Evolutionary conservation across 2,888 invertebrate species (phyloP), one percentile per base, ranked within the genome.

Genomic region (Schrankia costaestrigalis): DNA sequence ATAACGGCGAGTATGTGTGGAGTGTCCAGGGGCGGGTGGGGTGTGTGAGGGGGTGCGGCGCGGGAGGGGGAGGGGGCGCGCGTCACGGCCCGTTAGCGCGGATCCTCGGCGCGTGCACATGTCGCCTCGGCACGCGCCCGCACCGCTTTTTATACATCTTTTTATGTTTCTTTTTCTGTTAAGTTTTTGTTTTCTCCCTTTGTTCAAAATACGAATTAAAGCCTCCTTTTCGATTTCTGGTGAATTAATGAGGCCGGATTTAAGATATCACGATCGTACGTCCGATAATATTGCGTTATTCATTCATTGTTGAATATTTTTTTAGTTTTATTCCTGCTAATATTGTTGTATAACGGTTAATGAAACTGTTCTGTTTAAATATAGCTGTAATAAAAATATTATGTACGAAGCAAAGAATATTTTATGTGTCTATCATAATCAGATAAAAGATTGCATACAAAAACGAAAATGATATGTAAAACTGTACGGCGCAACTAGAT

Each of bases 111-210:
- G 76, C 82, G 84, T 78, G 85, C 86, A 85, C 86, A 85, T 85
- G 86, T 83, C 83, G 84, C 82, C 60, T 46, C 67, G 85, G 85
- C 86, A 85, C 87, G 87, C 86, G 87, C 81, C 75, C 72, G 69
- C 71, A 68, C 72, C 52, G 53, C 77, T 83, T 84, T 85, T 84
- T 84, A 74, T 56, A 35, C 68, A 53, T 56, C 63, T 58, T 69
- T 75, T 78, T 40, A 34, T 56, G 35, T 82, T 82, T 79, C 71
- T 73, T 70, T 70, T 39, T 35, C 23, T 60, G 62, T 64, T 14
- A 14, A 56, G 61, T 78, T 78, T 81, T 80, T 81, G 63, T 78
- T 78, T 75, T 74, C 70, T 76, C 64, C 73, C 78, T 85, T 84
- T 84, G 81, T 84, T 80, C 73, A 52, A 79, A 74, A 66, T 76